Conservation (phyloP, 2,113 vertebrate genomes). For the Sapayoa aenigma region DNA sequence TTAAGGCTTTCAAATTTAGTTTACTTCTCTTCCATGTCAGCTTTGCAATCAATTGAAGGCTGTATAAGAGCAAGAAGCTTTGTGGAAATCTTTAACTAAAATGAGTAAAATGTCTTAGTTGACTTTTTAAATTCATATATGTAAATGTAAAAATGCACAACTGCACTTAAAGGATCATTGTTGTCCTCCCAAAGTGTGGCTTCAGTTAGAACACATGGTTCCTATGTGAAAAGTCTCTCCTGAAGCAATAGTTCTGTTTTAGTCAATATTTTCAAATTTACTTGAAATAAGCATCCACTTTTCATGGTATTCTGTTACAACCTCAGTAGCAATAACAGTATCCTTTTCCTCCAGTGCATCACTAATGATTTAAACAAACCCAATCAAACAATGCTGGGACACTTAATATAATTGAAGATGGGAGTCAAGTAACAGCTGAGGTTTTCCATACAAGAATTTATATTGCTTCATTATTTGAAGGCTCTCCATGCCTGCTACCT, state of each 20-base stretch:
- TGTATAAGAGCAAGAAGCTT: neutral
- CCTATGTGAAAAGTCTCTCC: neutral
- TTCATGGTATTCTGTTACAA: constrained; percentile 9
- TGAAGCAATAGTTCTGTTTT: neutral
- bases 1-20: neutral
- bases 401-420: constrained; percentile 63
- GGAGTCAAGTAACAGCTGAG: constrained; percentile 57
- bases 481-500: neutral
- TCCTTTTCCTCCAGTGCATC: constrained; percentile 37
- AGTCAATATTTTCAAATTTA: neutral
- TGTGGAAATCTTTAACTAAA: neutral
- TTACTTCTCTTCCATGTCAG: neutral
- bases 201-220: neutral
- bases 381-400: constrained; percentile 45
- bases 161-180: neutral
- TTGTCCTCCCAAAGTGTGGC: neutral
- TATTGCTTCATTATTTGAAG: constrained; percentile 48
- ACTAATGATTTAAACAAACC: constrained; percentile 53
- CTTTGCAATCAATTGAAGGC: neutral
- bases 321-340: neutral
- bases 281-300: neutral
- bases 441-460: constrained; percentile 43
- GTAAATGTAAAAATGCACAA: neutral
- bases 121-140: neutral
- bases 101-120: neutral